Evolutionary conservation across 2,113 vertebrate genomes (phyloP), one percentile per base, ranked within the genome.

Genomic region (Psilopsiagon aurifrons): DNA sequence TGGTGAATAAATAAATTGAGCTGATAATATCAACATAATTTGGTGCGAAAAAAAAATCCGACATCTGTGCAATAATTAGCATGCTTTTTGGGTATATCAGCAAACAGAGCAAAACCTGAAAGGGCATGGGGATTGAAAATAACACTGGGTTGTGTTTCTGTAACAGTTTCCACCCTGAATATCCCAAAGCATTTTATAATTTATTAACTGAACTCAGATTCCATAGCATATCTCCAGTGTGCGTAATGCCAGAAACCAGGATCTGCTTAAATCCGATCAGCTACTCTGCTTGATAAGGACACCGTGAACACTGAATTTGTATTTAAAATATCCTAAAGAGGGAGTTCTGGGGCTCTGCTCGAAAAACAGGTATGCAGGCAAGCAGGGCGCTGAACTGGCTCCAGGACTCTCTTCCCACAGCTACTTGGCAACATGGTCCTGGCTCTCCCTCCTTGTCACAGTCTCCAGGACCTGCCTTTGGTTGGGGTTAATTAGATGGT

Each of bases 401-500:
- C 93, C 87, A 94, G 82, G 90, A 93, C 67, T 88, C 49, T 70
- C 83, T 87, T 85, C 76, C 67, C 66, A 62, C 84, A 91, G 93
- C 95, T 94, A 96, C 93, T 95, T 96, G 95, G 96, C 96, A 96
- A 96, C 93, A 85, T 94, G 90, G 87, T 59, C 78, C 89, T 96
- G 90, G 78, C 75, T 95, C 77, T 96, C 91, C 94, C 94, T 95
- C 81, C 75, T 91, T 3, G 1, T 39, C 13, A 5, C 27, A 23
- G 90, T 96, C 96, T 87, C 93, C 81, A 94, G 95, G 90, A 97
- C 93, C 87, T 93, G 94, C 84, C 89, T 91, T 90, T 92, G 94
- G 91, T 83, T 80, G 93, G 87, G 96, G 96, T 97, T 97, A 97
- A 97, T 97, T 96, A 94, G 96, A 90, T 94, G 96, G 94, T 95